Conservation (phyloP, 2,113 vertebrate species). For the Tachysurus vachellii region DNA sequence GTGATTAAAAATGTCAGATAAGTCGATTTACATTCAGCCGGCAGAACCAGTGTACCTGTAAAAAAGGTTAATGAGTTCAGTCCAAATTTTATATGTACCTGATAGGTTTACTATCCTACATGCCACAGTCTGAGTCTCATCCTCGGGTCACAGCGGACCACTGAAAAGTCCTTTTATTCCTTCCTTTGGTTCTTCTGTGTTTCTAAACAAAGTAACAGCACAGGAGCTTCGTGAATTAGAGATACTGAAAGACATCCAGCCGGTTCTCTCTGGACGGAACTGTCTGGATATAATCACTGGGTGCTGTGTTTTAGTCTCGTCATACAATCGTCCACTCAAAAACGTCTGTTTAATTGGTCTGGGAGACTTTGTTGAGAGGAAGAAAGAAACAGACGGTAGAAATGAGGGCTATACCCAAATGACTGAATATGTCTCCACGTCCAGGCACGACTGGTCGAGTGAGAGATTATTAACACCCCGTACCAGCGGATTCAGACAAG, state of each 20-base stretch:
- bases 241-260: slow-evolving; percentile 9
- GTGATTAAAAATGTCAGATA: too few species aligned
- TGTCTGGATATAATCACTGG: slow-evolving; percentile 8
- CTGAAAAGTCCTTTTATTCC: slow-evolving; percentile 22
- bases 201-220: slow-evolving; percentile 11
- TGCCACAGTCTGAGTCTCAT: not conserved
- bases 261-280: slow-evolving; percentile 4
- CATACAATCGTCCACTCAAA: not conserved
- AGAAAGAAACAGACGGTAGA: slow-evolving; percentile 26
- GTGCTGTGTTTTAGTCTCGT: not conserved
- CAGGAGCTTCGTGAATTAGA: slow-evolving; percentile 13
- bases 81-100: not conserved
- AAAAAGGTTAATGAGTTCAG: not conserved
- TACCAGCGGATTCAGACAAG: slow-evolving; percentile 12
- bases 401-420: slow-evolving; percentile 24
- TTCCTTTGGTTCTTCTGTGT: slow-evolving; percentile 25
- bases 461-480: slow-evolving; percentile 31
- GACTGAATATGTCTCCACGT: slow-evolving; percentile 23
- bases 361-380: slow-evolving; percentile 4
- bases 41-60: too few species aligned
- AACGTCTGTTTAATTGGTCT: slow-evolving; percentile 32
- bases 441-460: slow-evolving; percentile 14
- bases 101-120: too few species aligned
- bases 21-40: too few species aligned
- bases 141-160: not conserved